Evolutionary conservation across 2,888 invertebrate genomes (phyloP).

Genomic region (Graphium colonna): DNA sequence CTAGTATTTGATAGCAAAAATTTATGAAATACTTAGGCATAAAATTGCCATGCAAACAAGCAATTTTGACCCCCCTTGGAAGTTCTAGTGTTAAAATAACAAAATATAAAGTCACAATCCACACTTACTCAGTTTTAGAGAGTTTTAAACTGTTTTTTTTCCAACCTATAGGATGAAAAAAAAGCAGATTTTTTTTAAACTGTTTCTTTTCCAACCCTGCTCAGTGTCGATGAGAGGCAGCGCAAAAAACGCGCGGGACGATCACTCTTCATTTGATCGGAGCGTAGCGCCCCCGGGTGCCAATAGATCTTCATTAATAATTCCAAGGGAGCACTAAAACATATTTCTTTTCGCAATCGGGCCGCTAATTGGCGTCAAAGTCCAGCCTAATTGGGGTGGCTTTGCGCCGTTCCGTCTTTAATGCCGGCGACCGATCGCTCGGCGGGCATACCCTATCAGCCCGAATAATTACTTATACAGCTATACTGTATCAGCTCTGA

Average conservation of each 20-base stretch:
- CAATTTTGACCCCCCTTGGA: too few relatives aligned
- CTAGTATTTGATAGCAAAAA: too few relatives aligned
- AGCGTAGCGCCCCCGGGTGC: conserved; percentile 23
- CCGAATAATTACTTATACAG: conserved; percentile 59
- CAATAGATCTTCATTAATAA: conserved; percentile 50
- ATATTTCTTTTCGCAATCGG: conserved; percentile 70
- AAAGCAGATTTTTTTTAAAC: too few relatives aligned
- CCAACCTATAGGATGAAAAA: too few relatives aligned
- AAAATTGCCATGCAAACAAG: too few relatives aligned
- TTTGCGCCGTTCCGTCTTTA: conserved; percentile 70
- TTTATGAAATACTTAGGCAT: too few relatives aligned
- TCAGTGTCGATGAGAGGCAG: background rate
- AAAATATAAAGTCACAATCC: too few relatives aligned
- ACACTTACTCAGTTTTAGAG: too few relatives aligned
- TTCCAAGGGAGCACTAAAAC: conserved; percentile 55
- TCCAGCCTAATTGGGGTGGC: conserved; percentile 70
- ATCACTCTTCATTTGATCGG: conserved; percentile 8
- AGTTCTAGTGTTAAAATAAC: too few relatives aligned
- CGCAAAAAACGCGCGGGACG: background rate
- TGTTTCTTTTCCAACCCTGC: too few relatives aligned
- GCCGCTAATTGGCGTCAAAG: conserved; percentile 58
- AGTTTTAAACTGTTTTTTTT: too few relatives aligned
- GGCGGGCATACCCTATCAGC: conserved; percentile 41
- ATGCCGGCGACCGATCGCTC: conserved; percentile 41
- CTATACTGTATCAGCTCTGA: too few relatives aligned